Base-by-base conservation (phyloP, 2,888 invertebrate species). In the Hetaerina titia region DNA sequence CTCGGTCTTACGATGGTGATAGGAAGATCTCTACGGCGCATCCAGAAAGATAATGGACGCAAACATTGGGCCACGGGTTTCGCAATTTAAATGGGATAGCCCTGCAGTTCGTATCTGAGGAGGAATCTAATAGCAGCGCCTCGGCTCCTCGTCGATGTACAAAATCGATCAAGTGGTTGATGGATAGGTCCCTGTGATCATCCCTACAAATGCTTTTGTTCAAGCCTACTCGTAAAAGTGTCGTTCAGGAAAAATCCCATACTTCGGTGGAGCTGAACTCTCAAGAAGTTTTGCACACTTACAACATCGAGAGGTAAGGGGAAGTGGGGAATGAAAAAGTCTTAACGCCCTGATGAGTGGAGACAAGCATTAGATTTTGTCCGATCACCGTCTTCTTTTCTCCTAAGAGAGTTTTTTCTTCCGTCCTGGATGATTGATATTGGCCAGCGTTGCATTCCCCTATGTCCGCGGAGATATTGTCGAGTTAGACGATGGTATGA, bases 11-110 rank as follows among this genome's bases (percentile, higher is more conserved):
- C 89, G 56, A 56, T n/a, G 11, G 92, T 56, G 69, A 92, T 64
- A 92, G 69, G 92, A 69, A 74, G 69, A 56, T 45, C 69, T 45
- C 69, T 9, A 22, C n/a, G 31, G 69, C 64, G 69, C 64, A 74
- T 45, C 69, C 31, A n/a, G 45, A 56, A 69, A 92, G 92, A 92
- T 92, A 92, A 69, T 56, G 15, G 74, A 92, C 69, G 92, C 92
- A 92, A 92, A 92, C 92, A 92, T 69, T 69, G 92, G 45, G 56
- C 11, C 22, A 5, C 81, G n/a, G 57, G 92, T 92, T 69, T 92
- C 92, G 92, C 92, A 92, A 92, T 56, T 81, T n/a, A 31, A 81
- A 81, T 81, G 81, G 81, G 31, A 25, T 81, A 31, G 25, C 81
- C 81, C 31, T 31, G 25, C 81, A 81, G 81, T 81, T 81, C 81